Conservation (phyloP, 2,113 vertebrate species). For the Carassius auratus region DNA sequence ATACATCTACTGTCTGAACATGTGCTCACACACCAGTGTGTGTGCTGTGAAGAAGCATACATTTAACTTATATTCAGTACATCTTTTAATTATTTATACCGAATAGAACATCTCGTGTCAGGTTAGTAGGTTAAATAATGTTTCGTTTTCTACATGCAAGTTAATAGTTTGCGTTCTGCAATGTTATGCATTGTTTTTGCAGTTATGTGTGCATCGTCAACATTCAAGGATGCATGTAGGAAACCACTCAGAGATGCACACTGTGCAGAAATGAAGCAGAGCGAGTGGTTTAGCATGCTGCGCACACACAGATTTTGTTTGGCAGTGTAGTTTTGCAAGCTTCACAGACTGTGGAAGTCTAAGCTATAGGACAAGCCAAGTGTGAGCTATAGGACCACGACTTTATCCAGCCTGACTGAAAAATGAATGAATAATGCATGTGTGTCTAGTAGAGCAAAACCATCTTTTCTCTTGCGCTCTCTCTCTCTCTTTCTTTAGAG, state of each 20-base stretch:
- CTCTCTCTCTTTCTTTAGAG: neutral
- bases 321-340: slow-evolving; percentile 31
- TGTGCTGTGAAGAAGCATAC: neutral
- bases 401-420: slow-evolving; percentile 41
- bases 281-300: slow-evolving; percentile 4
- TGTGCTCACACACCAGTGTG: slow-evolving; percentile 8
- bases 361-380: slow-evolving; percentile 25
- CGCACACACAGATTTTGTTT: slow-evolving; percentile 11
- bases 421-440: slow-evolving; percentile 55
- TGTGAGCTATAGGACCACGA: slow-evolving; percentile 41
- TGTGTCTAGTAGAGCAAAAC: slow-evolving; percentile 32
- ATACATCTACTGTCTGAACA: slow-evolving; percentile 19
- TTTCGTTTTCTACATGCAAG: neutral
- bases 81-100: neutral
- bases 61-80: neutral
- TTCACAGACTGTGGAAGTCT: slow-evolving; percentile 35
- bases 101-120: neutral
- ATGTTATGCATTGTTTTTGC: neutral
- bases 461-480: neutral
- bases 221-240: slow-evolving; percentile 16
- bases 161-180: neutral
- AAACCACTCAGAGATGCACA: neutral
- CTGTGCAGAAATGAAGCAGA: neutral
- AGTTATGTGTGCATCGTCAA: neutral
- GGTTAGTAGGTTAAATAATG: neutral